phyloP scores from a whole-genome alignment of 92 coral and sea anemone genomes.

The Actinernus sp. region DNA sequence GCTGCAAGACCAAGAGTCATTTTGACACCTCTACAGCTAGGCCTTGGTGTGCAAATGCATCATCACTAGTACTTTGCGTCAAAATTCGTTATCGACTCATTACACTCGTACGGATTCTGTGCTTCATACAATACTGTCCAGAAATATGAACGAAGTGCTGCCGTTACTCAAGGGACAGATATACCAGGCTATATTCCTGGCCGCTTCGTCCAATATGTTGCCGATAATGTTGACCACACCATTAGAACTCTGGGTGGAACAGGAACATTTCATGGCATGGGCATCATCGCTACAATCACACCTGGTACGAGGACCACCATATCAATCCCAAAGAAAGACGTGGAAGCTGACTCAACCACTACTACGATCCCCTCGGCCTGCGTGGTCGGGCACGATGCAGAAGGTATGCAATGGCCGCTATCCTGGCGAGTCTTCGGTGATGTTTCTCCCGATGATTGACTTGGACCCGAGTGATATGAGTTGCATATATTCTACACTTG shows the following conservation, averaged over 20 bases:
- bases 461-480: slow-evolving; percentile 55
- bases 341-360: slow-evolving; percentile 29
- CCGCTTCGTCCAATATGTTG: slow-evolving; percentile 26
- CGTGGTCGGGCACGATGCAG: slow-evolving; percentile 66
- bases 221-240: slow-evolving; percentile 57
- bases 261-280: slow-evolving; percentile 68
- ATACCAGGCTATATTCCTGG: slow-evolving; percentile 27
- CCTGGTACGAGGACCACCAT: slow-evolving; percentile 15
- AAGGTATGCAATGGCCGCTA: slow-evolving; percentile 21
- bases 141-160: slow-evolving; percentile 54
- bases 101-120: slow-evolving; percentile 57
- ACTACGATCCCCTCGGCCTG: slow-evolving; percentile 34
- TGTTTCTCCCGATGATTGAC: slow-evolving; percentile 67
- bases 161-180: slow-evolving; percentile 41
- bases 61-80: slow-evolving; percentile 67
- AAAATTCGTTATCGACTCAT: slow-evolving; percentile 41
- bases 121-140: slow-evolving; percentile 49
- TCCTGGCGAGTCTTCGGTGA: slow-evolving; percentile 48
- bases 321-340: slow-evolving; percentile 36
- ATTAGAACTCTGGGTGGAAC: slow-evolving; percentile 40
- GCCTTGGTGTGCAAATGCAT: slow-evolving; percentile 58
- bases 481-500: slow-evolving; percentile 54
- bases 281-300: slow-evolving; percentile 49
- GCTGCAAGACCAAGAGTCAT: slow-evolving; percentile 48
- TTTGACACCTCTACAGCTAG: slow-evolving; percentile 63